Evolutionary conservation across 2,888 invertebrate genomes (phyloP), one percentile per base, ranked within the genome.

Genomic region (Agriopis marginaria): DNA sequence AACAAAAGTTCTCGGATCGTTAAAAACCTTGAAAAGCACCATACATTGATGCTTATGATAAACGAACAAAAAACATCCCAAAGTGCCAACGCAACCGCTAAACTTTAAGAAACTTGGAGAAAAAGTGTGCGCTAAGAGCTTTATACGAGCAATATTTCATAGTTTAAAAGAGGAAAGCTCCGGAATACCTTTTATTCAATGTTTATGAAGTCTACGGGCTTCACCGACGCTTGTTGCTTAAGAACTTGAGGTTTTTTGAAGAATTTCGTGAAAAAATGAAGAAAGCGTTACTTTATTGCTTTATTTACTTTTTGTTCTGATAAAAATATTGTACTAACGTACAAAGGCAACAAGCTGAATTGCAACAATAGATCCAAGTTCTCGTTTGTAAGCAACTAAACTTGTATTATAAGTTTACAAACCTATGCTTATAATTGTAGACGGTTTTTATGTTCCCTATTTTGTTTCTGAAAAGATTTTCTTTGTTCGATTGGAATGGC

Each of bases 141-240:
- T 85, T 85, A 79, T 81, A 83, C 82, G 76, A 74, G 79, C 85
- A 80, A 84, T 85, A 85, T 85, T 83, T 85, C 86, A 84, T 85
- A 85, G 86, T 85, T 85, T 83, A 85, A 83, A 83, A 83, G 83
- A 85, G 75, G 79, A 80, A 84, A 82, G 74, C 82, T 74, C 77
- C 77, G 74, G 81, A 77, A 78, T 80, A 78, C 81, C 78, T 79
- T 81, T 82, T 85, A 82, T 85, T 82, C 79, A 77, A 75, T 81
- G 81, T 82, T 83, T 83, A 82, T 83, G 78, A 78, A 80, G 82
- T 79, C 77, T 77, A 75, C 79, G 79, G 74, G 77, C 75, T 77
- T 74, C 66, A 59, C 72, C 72, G 70, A 65, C 72, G 78, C 75
- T 74, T 74, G 75, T 73, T 75, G 74, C 73, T 75, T 70, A 72